phyloP scores from a whole-genome alignment of 2,113 vertebrate genomes.

The Pteropus alecto region DNA sequence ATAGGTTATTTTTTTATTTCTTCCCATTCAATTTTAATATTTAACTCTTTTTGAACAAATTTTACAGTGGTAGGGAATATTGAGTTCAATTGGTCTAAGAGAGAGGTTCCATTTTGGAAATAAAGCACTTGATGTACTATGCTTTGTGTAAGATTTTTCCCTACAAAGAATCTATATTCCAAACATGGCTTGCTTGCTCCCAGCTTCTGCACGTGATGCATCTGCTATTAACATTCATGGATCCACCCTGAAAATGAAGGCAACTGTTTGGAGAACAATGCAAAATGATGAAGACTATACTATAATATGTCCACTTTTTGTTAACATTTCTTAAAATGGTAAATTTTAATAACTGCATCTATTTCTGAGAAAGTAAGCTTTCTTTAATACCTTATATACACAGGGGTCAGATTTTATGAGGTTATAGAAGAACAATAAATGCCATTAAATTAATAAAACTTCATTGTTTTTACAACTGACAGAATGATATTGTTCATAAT shows the following conservation, averaged over 20 bases:
- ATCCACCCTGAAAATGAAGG: conserved; percentile 22
- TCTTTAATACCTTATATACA: background rate
- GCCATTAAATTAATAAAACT: conserved; percentile 47
- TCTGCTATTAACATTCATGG: conserved; percentile 25
- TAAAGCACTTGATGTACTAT: background rate
- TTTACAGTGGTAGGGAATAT: conserved; percentile 18
- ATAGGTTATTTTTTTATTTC: conserved; percentile 68
- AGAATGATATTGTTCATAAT: background rate
- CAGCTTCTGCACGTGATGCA: background rate
- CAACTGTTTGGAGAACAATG: conserved; percentile 26
- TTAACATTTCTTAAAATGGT: conserved; percentile 17
- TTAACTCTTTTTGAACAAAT: conserved; percentile 65
- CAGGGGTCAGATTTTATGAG: background rate
- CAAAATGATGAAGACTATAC: background rate
- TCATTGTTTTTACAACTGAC: background rate
- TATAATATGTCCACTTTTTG: background rate
- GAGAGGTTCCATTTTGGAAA: conserved; percentile 41
- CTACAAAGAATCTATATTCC: background rate
- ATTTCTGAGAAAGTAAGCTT: background rate
- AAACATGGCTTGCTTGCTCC: background rate
- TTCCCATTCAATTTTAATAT: conserved; percentile 75
- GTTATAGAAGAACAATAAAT: background rate
- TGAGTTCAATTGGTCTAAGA: conserved; percentile 69
- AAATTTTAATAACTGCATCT: background rate
- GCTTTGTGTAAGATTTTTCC: conserved; percentile 50